A percentile compares a stretch with the other conserved stretches of the same genome.
Evolutionary conservation across 2,797 vertebrate genomes (phyloP).

Genomic region (Poecilia gillii): DNA sequence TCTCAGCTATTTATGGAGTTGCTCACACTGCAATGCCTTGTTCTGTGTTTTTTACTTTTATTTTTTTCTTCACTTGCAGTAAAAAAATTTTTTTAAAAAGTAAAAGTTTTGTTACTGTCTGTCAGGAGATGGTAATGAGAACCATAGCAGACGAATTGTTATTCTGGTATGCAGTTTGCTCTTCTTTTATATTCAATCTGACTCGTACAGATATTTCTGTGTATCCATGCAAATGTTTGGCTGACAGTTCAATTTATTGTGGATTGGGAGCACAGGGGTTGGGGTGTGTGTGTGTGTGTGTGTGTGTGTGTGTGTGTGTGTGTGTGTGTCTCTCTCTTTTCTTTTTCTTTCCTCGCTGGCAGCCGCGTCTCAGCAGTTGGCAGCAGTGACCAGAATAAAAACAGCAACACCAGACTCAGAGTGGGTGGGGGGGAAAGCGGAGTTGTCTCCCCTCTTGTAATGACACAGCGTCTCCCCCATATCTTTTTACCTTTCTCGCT

Average conservation of each 20-base stretch:
- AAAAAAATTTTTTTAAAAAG: neutral
- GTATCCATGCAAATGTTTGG: slow-evolving; percentile 82
- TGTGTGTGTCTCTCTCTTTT: slow-evolving; percentile 23
- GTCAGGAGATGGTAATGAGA: slow-evolving; percentile 19
- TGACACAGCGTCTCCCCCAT: slow-evolving; percentile 81
- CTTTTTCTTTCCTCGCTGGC: slow-evolving; percentile 79
- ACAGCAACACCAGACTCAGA: slow-evolving; percentile 83
- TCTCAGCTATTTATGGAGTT: neutral
- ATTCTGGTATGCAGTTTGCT: slow-evolving; percentile 53
- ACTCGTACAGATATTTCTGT: slow-evolving; percentile 69
- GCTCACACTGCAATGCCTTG: neutral
- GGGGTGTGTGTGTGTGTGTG: slow-evolving; percentile 12
- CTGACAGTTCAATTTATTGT: slow-evolving; percentile 79
- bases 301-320: slow-evolving; percentile 11
- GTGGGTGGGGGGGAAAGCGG: slow-evolving; percentile 79
- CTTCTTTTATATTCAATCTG: slow-evolving; percentile 48
- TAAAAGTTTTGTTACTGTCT: neutral
- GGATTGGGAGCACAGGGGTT: slow-evolving; percentile 46
- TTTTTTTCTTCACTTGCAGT: neutral
- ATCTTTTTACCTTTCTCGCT: slow-evolving; percentile 66
- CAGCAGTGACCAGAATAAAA: slow-evolving; percentile 90
- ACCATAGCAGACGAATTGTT: slow-evolving; percentile 49
- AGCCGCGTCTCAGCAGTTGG: slow-evolving; percentile 83
- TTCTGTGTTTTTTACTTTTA: neutral
- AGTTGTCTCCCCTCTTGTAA: slow-evolving; percentile 84